These are phyloP conservation scores for Antheraea yamamai DNA, from an alignment of 2,888 invertebrate genomes.

Conservation along the genomic window DNA sequence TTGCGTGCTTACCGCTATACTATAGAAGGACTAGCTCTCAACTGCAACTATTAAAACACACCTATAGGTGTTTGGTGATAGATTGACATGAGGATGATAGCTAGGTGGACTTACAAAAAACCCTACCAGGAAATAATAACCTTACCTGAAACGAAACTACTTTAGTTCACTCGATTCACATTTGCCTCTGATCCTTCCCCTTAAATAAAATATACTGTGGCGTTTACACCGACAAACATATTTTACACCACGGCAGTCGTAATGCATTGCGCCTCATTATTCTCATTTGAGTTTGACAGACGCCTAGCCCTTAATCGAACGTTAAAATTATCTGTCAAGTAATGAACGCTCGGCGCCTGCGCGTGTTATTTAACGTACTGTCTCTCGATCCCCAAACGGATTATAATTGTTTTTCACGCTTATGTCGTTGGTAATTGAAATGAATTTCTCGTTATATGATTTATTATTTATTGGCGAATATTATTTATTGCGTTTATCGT, in stretches of 20 bases:
- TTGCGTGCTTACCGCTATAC: no score
- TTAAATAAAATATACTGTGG: neutral
- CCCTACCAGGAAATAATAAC: no score
- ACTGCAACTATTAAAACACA: no score
- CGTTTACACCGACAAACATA: conserved; percentile 15
- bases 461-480: conserved; percentile 54
- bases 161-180: neutral
- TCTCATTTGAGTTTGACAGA: conserved; percentile 59
- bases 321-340: conserved; percentile 76
- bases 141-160: neutral
- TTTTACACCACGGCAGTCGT: conserved; percentile 27
- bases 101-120: no score
- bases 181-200: neutral
- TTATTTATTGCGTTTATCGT: conserved; percentile 8
- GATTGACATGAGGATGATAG: no score
- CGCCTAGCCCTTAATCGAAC: conserved; percentile 69
- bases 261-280: conserved; percentile 55
- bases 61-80: no score
- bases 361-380: conserved; percentile 63
- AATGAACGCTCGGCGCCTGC: conserved; percentile 52
- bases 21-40: no score
- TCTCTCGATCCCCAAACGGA: conserved; percentile 60
- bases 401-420: conserved; percentile 80
- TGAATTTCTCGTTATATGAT: conserved; percentile 69
- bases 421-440: conserved; percentile 71